These are phyloP conservation scores for Odocoileus virginianus DNA, from an alignment of 2,113 vertebrate species.

Conservation along the genomic window DNA sequence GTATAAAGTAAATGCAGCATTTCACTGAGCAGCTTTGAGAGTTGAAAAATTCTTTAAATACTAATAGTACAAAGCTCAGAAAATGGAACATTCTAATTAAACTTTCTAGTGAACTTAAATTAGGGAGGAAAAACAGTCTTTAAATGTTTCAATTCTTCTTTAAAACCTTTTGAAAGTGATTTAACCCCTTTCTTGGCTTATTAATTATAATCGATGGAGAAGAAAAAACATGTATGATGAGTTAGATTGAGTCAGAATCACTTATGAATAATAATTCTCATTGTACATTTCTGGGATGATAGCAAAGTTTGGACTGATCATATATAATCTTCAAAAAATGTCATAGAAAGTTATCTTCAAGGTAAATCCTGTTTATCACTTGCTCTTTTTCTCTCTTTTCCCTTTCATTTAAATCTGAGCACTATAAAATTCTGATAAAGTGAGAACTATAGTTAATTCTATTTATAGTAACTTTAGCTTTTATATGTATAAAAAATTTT, in stretches of 20 bases:
- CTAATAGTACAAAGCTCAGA: background rate
- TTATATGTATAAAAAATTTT: background rate
- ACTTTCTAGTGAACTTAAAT: constrained; percentile 5
- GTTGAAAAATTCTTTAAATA: background rate
- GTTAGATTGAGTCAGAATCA: background rate
- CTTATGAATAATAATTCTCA: constrained; percentile 2
- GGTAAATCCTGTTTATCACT: background rate
- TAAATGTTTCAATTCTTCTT: background rate
- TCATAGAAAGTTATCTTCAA: background rate
- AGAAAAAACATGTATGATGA: background rate
- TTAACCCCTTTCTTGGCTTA: background rate
- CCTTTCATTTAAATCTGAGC: background rate
- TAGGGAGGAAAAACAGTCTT: background rate
- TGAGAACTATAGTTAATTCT: background rate
- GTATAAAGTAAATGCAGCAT: constrained; percentile 12
- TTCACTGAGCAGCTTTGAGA: background rate
- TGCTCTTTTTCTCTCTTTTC: background rate
- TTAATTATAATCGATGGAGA: constrained; percentile 2
- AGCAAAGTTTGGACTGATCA: background rate
- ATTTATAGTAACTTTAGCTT: background rate
- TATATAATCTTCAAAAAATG: constrained; percentile 9
- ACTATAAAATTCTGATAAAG: constrained; percentile 2
- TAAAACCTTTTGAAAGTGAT: constrained; percentile 16
- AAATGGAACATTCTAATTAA: background rate
- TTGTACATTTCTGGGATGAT: background rate